phyloP scores from a whole-genome alignment of 2,797 vertebrate genomes.

The Myotis findleyi region DNA sequence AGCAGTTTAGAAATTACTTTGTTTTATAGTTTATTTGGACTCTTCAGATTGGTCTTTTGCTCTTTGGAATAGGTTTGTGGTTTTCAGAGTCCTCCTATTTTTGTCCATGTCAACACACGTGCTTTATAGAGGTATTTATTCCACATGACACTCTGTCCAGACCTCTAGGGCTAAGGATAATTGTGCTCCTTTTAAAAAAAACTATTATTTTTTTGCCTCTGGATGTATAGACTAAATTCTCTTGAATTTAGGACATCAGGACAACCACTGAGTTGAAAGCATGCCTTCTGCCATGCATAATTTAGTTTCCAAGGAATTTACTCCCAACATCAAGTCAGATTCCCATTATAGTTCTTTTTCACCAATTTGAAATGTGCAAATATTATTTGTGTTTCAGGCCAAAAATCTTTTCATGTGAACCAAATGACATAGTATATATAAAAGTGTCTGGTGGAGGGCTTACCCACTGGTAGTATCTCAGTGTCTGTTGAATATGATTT shows the following conservation, averaged over 20 bases:
- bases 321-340: background rate
- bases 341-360: background rate
- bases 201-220: background rate
- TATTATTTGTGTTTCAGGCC: background rate
- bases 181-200: background rate
- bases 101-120: constrained; percentile 15
- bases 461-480: background rate
- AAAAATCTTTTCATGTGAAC: background rate
- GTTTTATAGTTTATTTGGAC: constrained; percentile 68
- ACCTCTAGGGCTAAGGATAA: background rate
- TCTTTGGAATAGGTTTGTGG: constrained; percentile 67
- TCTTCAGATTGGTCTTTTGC: background rate
- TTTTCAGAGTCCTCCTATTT: constrained; percentile 67
- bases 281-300: background rate
- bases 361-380: constrained; percentile 1
- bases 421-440: background rate
- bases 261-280: background rate
- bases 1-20: constrained; percentile 61
- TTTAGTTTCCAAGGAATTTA: background rate
- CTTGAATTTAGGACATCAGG: background rate
- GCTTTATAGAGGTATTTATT: constrained; percentile 30
- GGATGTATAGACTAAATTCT: background rate
- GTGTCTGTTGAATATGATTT: constrained; percentile 48
- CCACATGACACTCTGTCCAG: background rate
- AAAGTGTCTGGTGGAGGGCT: background rate